phyloP scores from a whole-genome alignment of 2,797 vertebrate species.

The Tragopan temminckii region DNA sequence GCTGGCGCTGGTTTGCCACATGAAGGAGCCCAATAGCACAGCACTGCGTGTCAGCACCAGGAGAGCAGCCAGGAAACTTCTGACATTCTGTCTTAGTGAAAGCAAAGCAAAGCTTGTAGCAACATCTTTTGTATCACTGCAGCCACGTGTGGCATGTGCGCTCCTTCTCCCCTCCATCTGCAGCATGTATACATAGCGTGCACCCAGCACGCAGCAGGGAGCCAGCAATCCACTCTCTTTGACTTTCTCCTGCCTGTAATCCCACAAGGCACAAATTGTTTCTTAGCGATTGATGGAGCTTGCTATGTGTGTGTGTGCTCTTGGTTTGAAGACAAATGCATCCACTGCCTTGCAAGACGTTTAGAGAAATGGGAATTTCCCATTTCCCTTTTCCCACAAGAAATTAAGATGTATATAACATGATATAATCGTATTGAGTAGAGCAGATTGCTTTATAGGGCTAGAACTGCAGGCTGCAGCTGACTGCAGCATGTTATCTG shows the following conservation, averaged over 20 bases:
- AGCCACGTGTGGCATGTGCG: conserved; percentile 16
- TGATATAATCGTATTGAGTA: not conserved
- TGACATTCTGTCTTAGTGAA: not conserved
- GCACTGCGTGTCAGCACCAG: not conserved
- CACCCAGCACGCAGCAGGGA: not conserved
- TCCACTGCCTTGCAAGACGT: not conserved
- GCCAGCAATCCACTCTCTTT: not conserved
- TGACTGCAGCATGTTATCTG: not conserved
- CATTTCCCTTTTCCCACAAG: not conserved
- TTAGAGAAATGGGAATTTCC: not conserved
- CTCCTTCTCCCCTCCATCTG: not conserved
- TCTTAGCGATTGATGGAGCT: not conserved
- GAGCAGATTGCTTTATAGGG: not conserved
- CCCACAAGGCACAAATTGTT: not conserved
- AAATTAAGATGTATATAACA: not conserved
- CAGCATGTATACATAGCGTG: not conserved
- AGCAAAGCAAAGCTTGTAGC: not conserved
- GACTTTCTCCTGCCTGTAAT: not conserved
- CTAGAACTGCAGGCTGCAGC: not conserved
- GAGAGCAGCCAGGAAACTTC: not conserved
- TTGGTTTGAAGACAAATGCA: not conserved
- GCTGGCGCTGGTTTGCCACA: conserved; percentile 24
- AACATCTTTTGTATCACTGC: not conserved
- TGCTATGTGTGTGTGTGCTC: not conserved
- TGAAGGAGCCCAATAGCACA: not conserved